Evolutionary conservation across 2,888 invertebrate species (phyloP).

Genomic region (Thereva nobilitata): DNA sequence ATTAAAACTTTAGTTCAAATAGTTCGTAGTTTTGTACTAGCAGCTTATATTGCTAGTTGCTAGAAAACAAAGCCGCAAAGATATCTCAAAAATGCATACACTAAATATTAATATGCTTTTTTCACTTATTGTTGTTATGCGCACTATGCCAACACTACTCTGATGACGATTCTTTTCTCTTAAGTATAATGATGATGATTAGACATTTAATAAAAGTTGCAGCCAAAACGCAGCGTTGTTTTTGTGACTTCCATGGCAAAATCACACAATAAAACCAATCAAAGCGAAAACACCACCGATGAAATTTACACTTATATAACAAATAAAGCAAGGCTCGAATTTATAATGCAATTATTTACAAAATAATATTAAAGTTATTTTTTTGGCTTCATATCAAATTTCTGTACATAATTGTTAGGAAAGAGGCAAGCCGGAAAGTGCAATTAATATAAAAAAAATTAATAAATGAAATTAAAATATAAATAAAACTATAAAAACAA

Average conservation of each 20-base stretch:
- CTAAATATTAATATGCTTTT: too few species aligned
- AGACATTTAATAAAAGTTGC: too few species aligned
- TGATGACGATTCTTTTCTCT: too few species aligned
- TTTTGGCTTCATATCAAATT: too few species aligned
- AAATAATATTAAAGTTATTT: constrained; percentile 27
- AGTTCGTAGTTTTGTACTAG: too few species aligned
- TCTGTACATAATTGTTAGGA: background rate
- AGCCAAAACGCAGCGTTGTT: background rate
- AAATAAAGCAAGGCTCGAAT: constrained; percentile 47
- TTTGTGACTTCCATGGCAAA: background rate
- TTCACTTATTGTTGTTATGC: too few species aligned
- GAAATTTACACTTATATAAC: constrained; percentile 38
- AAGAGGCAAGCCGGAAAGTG: constrained; percentile 28
- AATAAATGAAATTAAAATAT: constrained; percentile 14
- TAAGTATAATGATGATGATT: too few species aligned
- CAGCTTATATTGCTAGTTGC: too few species aligned
- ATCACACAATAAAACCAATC: background rate
- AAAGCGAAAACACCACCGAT: constrained; percentile 30
- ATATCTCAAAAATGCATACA: too few species aligned
- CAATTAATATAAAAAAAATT: constrained; percentile 11
- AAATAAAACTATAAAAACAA: constrained; percentile 23
- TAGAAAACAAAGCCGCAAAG: too few species aligned
- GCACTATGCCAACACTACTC: too few species aligned
- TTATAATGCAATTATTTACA: constrained; percentile 43
- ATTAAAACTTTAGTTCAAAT: too few species aligned